These are phyloP conservation scores for Mamestra brassicae DNA, from an alignment of 2,888 invertebrate species.

Conservation along the genomic window DNA sequence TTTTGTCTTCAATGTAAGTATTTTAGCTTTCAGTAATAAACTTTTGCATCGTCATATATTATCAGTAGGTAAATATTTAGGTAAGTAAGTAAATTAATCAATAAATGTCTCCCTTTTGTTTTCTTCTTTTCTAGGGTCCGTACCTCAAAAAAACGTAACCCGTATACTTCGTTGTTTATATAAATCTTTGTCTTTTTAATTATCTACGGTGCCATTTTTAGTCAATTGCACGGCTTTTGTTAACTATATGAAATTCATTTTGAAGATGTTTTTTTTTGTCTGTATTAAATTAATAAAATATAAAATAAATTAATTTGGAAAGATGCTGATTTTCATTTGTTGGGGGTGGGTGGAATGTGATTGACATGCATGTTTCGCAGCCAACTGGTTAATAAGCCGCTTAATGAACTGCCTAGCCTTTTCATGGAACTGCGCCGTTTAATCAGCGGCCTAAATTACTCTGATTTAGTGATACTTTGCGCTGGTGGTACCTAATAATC, in stretches of 20 bases:
- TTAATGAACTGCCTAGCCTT: too few relatives aligned
- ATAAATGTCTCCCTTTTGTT: conserved; percentile 2
- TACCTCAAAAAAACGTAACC: too few relatives aligned
- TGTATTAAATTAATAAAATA: conserved; percentile 6
- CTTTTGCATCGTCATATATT: conserved; percentile 2
- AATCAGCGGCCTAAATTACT: too few relatives aligned
- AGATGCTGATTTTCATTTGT: background rate
- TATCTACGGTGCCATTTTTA: conserved; percentile 40
- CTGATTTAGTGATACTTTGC: too few relatives aligned
- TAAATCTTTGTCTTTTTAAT: background rate
- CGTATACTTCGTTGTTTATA: background rate
- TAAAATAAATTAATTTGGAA: conserved; percentile 46
- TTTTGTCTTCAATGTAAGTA: conserved; percentile 6
- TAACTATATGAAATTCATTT: conserved; percentile 8
- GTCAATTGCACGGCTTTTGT: conserved; percentile 30
- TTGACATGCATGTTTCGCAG: too few relatives aligned
- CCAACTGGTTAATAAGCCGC: too few relatives aligned
- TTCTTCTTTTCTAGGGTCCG: background rate
- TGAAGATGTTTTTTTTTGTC: conserved; percentile 22
- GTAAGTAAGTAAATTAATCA: background rate
- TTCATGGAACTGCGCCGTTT: too few relatives aligned
- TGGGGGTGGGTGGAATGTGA: too few relatives aligned
- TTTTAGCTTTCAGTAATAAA: conserved; percentile 7
- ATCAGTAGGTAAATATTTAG: background rate
- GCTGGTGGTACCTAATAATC: too few relatives aligned